Conservation (phyloP, 2,113 vertebrate genomes). For the Mirounga angustirostris region DNA sequence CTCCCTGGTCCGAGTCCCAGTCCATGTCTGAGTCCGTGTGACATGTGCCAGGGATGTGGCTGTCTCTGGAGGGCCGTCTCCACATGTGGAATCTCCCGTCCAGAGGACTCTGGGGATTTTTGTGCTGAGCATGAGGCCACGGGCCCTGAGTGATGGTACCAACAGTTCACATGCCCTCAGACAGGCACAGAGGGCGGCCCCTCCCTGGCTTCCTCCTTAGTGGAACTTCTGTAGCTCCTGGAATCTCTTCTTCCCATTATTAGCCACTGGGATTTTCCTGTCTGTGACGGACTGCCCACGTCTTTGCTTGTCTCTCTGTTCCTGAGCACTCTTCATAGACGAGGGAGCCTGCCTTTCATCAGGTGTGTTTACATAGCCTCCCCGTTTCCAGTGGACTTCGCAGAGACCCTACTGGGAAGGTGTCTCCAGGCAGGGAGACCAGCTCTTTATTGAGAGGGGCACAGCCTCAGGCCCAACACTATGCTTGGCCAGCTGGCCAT, state of each 20-base stretch:
- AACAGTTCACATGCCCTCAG: accelerated
- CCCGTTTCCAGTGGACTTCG: background rate
- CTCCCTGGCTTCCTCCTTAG: accelerated
- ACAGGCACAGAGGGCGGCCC: background rate
- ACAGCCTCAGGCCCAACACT: accelerated
- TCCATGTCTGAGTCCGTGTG: accelerated
- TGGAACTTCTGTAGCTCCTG: background rate
- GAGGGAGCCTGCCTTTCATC: background rate
- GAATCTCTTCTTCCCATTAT: background rate
- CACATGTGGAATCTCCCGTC: accelerated
- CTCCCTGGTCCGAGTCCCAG: accelerated
- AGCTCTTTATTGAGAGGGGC: background rate
- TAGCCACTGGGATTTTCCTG: background rate
- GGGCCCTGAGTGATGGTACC: background rate
- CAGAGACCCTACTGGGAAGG: no score
- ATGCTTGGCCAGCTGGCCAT: accelerated
- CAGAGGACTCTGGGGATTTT: background rate
- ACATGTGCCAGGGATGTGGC: background rate
- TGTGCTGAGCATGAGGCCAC: accelerated
- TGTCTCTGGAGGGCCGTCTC: background rate
- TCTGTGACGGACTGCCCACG: background rate
- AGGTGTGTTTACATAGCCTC: accelerated
- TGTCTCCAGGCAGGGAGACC: background rate
- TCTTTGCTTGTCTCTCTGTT: background rate
- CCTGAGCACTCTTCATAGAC: background rate